Evolutionary conservation across 2,888 invertebrate genomes (phyloP), one percentile per base, ranked within the genome.

Genomic region (Eubasilissa splendida): DNA sequence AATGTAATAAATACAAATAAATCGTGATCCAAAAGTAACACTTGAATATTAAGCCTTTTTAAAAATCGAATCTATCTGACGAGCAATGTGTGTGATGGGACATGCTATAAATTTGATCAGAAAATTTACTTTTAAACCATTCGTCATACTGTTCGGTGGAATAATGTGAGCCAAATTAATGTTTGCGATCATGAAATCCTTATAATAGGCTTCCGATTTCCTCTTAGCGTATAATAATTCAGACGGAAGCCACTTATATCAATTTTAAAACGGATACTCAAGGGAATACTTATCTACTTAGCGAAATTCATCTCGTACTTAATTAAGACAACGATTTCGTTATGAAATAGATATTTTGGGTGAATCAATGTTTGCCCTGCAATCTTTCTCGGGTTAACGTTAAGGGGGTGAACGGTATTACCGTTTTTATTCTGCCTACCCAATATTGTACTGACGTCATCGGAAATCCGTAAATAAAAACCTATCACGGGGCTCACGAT

Each of bases 131-230:
- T 52, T 68, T 14, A n/a, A n/a, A 9, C 52, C 54, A 71, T 52
- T 77, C 77, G 68, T 65, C 77, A 65, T 79, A 50, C 65, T 33
- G 58, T 42, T 79, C 33, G 11, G 65, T 33, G 42, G 71, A 71
- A 79, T 75, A n/a, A 54, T 74, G 56, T 42, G 59, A 68, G 58
- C 78, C 59, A 81, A 81, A 81, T 81, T 81, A 78, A 77, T 78
- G 65, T 68, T 73, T 75, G 42, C 74, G 50, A 81, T 77, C 78
- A 68, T 74, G 52, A 81, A 71, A 77, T 73, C 78, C 59, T 53
- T 74, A 58, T 78, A 74, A 59, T 74, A 73, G 81, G 59, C 78
- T 81, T 81, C 81, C 53, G 65, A 73, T 81, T 42, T 81, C 70
- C 81, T 65, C 65, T 68, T 80, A 80, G 58, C 66, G 79, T 77